Percentiles rank a stretch among this genome's conserved stretches.
Evolutionary conservation across 2,888 invertebrate species (phyloP).

Genomic region (Seira sanloemensis): DNA sequence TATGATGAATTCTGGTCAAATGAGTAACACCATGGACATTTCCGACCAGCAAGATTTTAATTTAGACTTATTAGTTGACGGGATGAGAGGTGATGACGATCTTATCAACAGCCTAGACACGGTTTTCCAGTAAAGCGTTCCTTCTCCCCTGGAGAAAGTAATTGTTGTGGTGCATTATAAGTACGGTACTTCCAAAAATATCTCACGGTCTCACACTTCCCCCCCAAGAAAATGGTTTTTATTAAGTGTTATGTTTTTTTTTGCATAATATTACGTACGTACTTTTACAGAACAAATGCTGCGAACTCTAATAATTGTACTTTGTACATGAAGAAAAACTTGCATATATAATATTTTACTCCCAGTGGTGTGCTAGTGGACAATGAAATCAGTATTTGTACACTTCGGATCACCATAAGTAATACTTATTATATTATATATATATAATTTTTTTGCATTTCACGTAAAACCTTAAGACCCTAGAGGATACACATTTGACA

Average conservation of each 20-base stretch:
- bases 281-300: too few relatives aligned
- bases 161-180: neutral
- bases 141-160: neutral
- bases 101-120: slow-evolving; percentile 45
- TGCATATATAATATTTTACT: slow-evolving; percentile 30
- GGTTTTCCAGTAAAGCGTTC: slow-evolving; percentile 35
- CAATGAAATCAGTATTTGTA: slow-evolving; percentile 63
- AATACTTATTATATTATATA: slow-evolving; percentile 25
- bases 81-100: slow-evolving; percentile 55
- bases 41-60: slow-evolving; percentile 60
- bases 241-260: too few relatives aligned
- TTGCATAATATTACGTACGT: too few relatives aligned
- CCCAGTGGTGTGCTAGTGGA: slow-evolving; percentile 61
- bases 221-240: too few relatives aligned
- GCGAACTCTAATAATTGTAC: too few relatives aligned
- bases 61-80: slow-evolving; percentile 54
- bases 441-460: too few relatives aligned
- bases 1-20: slow-evolving; percentile 40
- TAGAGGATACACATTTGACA: too few relatives aligned
- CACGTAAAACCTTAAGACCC: too few relatives aligned
- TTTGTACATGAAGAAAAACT: too few relatives aligned
- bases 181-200: neutral
- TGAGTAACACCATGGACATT: slow-evolving; percentile 42
- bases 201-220: too few relatives aligned
- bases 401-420: slow-evolving; percentile 50